Conservation (phyloP, 2,113 vertebrate genomes). For the Zootoca vivipara region DNA sequence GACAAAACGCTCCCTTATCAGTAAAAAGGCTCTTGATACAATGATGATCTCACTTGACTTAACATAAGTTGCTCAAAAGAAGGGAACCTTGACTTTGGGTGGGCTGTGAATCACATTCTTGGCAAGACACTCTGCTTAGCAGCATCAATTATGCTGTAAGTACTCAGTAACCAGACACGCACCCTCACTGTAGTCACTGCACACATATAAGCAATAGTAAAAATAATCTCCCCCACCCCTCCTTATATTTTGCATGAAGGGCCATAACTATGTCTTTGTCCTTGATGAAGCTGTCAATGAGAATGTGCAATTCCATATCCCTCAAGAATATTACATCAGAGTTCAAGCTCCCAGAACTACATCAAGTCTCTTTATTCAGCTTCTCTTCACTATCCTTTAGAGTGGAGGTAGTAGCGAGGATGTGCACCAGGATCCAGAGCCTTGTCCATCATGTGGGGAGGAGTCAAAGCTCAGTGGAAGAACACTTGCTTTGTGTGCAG, state of each 20-base stretch:
- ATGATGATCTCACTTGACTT: background rate
- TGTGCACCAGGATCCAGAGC: no score
- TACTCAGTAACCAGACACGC: background rate
- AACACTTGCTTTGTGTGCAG: no score
- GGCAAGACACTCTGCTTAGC: background rate
- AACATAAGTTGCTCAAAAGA: background rate
- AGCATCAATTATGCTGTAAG: background rate
- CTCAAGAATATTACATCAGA: background rate
- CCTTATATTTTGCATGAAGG: background rate
- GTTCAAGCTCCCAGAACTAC: background rate
- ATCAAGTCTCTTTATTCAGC: background rate
- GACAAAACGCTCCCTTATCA: background rate
- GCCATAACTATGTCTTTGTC: background rate
- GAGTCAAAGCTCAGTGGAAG: no score
- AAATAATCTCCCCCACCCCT: background rate
- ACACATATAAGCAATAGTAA: background rate
- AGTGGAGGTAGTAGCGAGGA: no score
- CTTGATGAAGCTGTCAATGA: background rate
- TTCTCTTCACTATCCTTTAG: no score
- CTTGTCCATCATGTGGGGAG: no score
- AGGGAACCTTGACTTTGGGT: background rate
- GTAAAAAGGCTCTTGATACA: background rate
- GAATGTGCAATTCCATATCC: background rate
- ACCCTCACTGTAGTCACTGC: background rate
- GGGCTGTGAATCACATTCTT: background rate